Base-by-base conservation (phyloP, 2,888 invertebrate genomes). In the Buathra laborator region DNA sequence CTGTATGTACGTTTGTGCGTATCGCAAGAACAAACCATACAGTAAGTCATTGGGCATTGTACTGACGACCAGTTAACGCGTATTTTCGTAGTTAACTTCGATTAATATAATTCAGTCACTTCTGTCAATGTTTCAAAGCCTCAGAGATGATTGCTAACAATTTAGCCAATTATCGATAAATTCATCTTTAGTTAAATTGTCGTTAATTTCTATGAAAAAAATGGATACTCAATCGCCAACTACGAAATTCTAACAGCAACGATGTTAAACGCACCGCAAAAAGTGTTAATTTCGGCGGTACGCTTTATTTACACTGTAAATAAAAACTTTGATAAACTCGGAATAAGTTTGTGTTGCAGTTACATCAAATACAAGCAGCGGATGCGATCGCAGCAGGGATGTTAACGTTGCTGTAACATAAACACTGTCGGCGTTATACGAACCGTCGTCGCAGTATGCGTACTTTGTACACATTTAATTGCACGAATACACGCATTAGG, bases 361-460 rank as follows among this genome's bases (percentile, higher is more conserved):
- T 29, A 12, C 12, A 59, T 24, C 12, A 24, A 59, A 3, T 29
- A 5, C 29, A 12, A 59, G 10, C 4, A 53, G 12, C 24, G 66
- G 44, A 56, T 37, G 29, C 24, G 29, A 32, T 67, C 74, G n/a
- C 19, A 59, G 37, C 10, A 24, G 14, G 59, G 48, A 46, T 56
- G 74, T 67, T 24, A 68, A 74, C 24, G 32, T 59, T 67, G 48
- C 56, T 67, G n/a, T n/a, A 56, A 32, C 19, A 14, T 48, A 64
- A 74, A 66, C 48, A 46, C 24, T 85, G 10, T 46, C 64, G 19
- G 37, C 48, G 56, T n/a, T 32, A 53, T 71, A 51, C 7, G 32
- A 12, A 14, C 51, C 5, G 29, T 29, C 10, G 10, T 24, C 59
- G 12, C 14, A 6, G 29, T 32, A 32, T 14, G 24, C 14, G 24